Conservation (phyloP, 2,888 invertebrate genomes). For the Eubasilissa splendida region DNA sequence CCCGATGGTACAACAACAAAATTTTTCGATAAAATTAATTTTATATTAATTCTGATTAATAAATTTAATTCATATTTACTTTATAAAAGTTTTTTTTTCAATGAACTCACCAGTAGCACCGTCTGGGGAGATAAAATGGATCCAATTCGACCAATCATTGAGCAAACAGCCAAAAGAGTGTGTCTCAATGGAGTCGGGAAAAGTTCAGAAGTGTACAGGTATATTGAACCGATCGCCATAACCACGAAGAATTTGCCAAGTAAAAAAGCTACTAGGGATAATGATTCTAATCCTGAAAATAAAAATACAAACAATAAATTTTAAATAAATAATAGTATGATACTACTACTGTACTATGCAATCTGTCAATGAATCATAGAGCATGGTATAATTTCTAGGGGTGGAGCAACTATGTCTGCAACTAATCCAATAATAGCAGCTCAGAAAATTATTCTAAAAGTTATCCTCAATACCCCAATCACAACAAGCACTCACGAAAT, state of each 20-base stretch:
- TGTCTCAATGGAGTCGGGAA: slow-evolving; percentile 79
- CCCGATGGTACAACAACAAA: no score
- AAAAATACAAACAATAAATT: slow-evolving; percentile 3
- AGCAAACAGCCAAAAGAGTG: slow-evolving; percentile 76
- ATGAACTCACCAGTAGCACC: slow-evolving; percentile 74
- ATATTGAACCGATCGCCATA: slow-evolving; percentile 76
- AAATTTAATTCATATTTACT: no score
- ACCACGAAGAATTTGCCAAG: slow-evolving; percentile 80
- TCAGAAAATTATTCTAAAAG: no score
- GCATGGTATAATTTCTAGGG: no score
- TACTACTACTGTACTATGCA: no score
- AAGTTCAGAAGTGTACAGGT: slow-evolving; percentile 79
- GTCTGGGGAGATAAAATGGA: slow-evolving; percentile 79
- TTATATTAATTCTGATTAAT: no score
- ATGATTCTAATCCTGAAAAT: slow-evolving; percentile 66
- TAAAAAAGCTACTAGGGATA: slow-evolving; percentile 72
- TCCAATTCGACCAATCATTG: slow-evolving; percentile 77
- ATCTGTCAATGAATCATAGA: no score
- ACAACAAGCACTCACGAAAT: no score
- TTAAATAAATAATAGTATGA: neutral
- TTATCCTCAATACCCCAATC: no score
- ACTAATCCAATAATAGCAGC: no score
- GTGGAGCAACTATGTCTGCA: no score
- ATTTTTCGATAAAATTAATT: no score
- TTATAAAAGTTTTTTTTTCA: slow-evolving; percentile 26